Evolutionary conservation across 2,888 invertebrate species (phyloP).

Genomic region (Coenonympha glycerion): DNA sequence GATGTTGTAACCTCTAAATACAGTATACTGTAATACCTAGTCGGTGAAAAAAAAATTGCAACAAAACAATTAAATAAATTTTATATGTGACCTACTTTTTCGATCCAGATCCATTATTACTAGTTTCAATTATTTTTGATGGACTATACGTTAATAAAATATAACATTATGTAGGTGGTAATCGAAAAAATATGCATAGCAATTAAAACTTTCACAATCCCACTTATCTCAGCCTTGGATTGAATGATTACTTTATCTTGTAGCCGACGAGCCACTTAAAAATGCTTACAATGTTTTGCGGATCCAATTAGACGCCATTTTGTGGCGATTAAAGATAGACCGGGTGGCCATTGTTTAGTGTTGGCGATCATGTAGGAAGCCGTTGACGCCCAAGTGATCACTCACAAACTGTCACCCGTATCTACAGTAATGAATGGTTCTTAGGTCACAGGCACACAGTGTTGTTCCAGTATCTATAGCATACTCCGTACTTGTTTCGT

Average conservation of each 20-base stretch:
- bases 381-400: slow-evolving; percentile 54
- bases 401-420: slow-evolving; percentile 68
- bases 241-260: slow-evolving; percentile 37
- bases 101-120: slow-evolving; percentile 10
- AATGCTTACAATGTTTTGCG: slow-evolving; percentile 47
- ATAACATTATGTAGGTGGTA: slow-evolving; percentile 13
- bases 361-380: slow-evolving; percentile 53
- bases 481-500: too few relatives aligned
- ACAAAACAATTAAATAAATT: too few relatives aligned
- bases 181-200: slow-evolving; percentile 25
- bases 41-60: too few relatives aligned
- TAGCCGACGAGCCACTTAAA: slow-evolving; percentile 38
- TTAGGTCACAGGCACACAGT: slow-evolving; percentile 39
- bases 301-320: slow-evolving; percentile 71
- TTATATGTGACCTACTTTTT: not conserved
- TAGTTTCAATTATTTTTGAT: slow-evolving; percentile 24
- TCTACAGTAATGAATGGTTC: slow-evolving; percentile 60
- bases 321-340: slow-evolving; percentile 68
- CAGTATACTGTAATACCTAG: too few relatives aligned
- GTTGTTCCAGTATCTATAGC: too few relatives aligned
- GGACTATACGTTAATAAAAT: slow-evolving; percentile 22
- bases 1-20: too few relatives aligned
- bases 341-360: slow-evolving; percentile 63
- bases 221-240: slow-evolving; percentile 39
- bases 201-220: slow-evolving; percentile 35